Percentiles rank a stretch among this genome's conserved stretches.
These are phyloP conservation scores for Rhopalosiphum nymphaeae DNA, from an alignment of 2,888 invertebrate species.

Conservation along the genomic window DNA sequence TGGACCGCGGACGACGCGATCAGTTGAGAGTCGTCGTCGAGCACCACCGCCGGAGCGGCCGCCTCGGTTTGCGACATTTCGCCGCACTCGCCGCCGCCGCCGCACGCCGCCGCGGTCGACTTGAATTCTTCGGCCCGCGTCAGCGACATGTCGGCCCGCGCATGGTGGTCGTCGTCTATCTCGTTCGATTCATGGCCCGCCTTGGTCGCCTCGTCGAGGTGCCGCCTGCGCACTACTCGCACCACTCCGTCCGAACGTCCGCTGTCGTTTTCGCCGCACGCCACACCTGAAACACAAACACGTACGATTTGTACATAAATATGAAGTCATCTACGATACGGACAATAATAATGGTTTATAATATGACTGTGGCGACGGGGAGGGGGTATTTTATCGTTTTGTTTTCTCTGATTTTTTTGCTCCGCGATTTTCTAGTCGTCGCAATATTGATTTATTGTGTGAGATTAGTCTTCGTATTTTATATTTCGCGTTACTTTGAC, in stretches of 20 bases:
- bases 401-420: not conserved
- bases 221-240: constrained; percentile 40
- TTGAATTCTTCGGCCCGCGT: constrained; percentile 31
- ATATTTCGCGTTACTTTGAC: not conserved
- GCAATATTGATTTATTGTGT: not conserved
- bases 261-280: not conserved
- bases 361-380: not conserved
- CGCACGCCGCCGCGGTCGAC: not conserved
- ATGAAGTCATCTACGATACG: not conserved
- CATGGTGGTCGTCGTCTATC: constrained; percentile 36
- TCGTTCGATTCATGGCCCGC: constrained; percentile 46
- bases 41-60: not conserved
- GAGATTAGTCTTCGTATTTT: not conserved
- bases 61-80: not conserved
- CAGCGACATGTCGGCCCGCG: constrained; percentile 31
- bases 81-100: not conserved
- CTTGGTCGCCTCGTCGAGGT: constrained; percentile 48
- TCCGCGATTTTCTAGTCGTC: not conserved
- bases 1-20: not conserved
- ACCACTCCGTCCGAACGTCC: not conserved
- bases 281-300: constrained; percentile 37
- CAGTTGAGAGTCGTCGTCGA: not conserved
- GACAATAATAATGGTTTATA: not conserved
- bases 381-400: not conserved
- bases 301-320: not conserved